phyloP scores from a whole-genome alignment of 1,140 invertebrate genomes.

The Sweltsa coloradensis region DNA sequence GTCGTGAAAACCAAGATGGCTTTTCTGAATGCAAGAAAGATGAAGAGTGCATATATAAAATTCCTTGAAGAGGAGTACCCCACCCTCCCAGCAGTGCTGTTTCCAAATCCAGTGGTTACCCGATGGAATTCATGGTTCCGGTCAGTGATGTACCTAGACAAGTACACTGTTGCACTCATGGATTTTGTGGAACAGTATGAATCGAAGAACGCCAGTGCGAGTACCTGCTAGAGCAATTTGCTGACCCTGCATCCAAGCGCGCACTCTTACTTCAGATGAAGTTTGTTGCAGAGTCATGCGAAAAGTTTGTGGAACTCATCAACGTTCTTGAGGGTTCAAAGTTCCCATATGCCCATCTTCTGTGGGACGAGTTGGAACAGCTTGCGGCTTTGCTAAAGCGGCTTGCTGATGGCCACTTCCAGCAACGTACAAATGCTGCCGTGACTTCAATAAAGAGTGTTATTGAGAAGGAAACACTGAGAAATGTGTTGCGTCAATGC shows the following conservation, averaged over 20 bases:
- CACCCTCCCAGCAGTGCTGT: background rate
- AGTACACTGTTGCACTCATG: background rate
- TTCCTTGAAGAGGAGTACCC: conserved; percentile 1
- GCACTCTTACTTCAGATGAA: background rate
- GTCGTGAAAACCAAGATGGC: conserved; percentile 2
- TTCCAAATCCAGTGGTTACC: conserved; percentile 6
- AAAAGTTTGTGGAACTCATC: background rate
- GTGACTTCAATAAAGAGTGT: background rate
- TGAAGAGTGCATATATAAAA: conserved; percentile 4
- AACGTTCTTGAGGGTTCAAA: conserved; percentile 2
- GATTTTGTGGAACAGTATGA: conserved; percentile 1
- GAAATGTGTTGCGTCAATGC: background rate
- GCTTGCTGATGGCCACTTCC: background rate
- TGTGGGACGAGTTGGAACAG: background rate
- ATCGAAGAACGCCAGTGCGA: background rate
- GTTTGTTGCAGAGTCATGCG: background rate
- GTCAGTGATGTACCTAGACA: background rate
- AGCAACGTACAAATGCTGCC: background rate
- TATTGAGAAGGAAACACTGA: background rate
- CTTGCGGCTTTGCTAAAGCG: background rate
- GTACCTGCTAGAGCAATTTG: background rate
- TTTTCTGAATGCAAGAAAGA: conserved; percentile 7
- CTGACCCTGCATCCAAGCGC: background rate
- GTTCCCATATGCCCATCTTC: background rate
- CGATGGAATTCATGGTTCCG: conserved; percentile 9